Percentiles rank a stretch among this genome's conserved stretches.
phyloP scores from a whole-genome alignment of 2,113 vertebrate genomes.

The Leuciscus idus region DNA sequence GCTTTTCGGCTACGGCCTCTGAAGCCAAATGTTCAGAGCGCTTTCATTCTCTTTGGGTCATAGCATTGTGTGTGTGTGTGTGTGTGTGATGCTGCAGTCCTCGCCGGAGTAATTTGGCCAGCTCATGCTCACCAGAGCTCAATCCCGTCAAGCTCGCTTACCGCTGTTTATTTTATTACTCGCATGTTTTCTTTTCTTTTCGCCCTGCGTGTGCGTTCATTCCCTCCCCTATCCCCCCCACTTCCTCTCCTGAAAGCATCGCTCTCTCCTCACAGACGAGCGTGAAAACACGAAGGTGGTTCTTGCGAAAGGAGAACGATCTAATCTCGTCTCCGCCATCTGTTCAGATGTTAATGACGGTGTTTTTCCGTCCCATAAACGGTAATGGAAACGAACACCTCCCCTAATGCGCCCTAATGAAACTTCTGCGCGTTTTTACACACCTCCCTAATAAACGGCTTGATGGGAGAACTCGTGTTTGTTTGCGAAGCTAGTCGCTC shows the following conservation, averaged over 20 bases:
- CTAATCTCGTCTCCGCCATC: slow-evolving; percentile 69
- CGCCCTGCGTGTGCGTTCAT: not conserved
- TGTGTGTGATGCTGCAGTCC: slow-evolving; percentile 22
- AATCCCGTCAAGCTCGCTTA: slow-evolving; percentile 19
- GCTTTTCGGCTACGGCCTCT: slow-evolving; percentile 38
- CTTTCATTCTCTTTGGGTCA: slow-evolving; percentile 28
- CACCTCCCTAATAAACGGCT: slow-evolving; percentile 54
- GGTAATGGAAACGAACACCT: slow-evolving; percentile 74
- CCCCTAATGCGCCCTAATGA: slow-evolving; percentile 69
- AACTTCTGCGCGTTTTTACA: slow-evolving; percentile 17
- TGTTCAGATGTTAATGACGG: slow-evolving; percentile 72
- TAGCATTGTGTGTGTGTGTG: slow-evolving; percentile 23
- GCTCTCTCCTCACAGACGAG: slow-evolving; percentile 31
- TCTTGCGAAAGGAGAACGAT: slow-evolving; percentile 5
- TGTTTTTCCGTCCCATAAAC: slow-evolving; percentile 75
- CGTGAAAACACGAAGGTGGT: slow-evolving; percentile 36
- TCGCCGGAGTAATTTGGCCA: slow-evolving; percentile 7
- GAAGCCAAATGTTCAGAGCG: slow-evolving; percentile 27
- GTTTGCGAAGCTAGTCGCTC: not conserved
- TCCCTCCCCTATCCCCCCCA: not conserved
- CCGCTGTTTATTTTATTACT: slow-evolving; percentile 44
- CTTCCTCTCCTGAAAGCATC: slow-evolving; percentile 15
- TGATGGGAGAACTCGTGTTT: slow-evolving; percentile 50
- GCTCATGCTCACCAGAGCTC: slow-evolving; percentile 22
- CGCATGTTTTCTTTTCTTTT: not conserved